phyloP scores from a whole-genome alignment of 2,888 invertebrate genomes.

The Caenorhabditis drosophilae region DNA sequence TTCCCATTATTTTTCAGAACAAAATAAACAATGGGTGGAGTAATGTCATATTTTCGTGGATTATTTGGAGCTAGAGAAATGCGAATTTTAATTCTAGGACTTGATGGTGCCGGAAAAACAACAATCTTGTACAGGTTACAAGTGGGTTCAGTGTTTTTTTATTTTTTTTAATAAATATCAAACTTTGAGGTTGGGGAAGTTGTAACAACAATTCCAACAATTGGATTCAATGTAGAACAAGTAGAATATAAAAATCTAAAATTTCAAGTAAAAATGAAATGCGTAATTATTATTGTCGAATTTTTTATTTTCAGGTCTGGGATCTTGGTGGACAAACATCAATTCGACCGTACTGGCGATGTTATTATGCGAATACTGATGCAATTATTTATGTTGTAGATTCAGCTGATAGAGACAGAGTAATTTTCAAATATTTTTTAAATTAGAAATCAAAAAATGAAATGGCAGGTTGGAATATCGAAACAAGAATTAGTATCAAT shows the following conservation, averaged over 20 bases:
- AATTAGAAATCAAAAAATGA: not conserved
- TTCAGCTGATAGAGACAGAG: constrained; percentile 96
- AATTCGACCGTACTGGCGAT: constrained; percentile 96
- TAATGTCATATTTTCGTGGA: constrained; percentile 93
- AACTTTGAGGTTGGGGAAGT: constrained; percentile 59
- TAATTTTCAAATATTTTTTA: constrained; percentile 70
- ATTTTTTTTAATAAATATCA: not conserved
- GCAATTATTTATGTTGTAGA: constrained; percentile 97
- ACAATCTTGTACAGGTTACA: constrained; percentile 94
- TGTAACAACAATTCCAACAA: constrained; percentile 78
- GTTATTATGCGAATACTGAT: constrained; percentile 99
- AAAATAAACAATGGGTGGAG: constrained; percentile 80
- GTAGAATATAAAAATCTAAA: constrained; percentile 98
- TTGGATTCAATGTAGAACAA: constrained; percentile 98
- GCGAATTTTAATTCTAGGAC: constrained; percentile 74
- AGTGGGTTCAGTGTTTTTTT: constrained; percentile 80
- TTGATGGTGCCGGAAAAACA: constrained; percentile 80
- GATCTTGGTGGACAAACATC: constrained; percentile 98
- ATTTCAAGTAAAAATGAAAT: constrained; percentile 77
- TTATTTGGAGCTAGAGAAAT: constrained; percentile 76
- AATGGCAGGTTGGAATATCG: constrained; percentile 84
- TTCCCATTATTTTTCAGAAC: no score
- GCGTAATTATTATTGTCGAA: not conserved
- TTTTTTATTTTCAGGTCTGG: constrained; percentile 77
- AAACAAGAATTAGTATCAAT: constrained; percentile 77